These are phyloP conservation scores for Phengaris alcon DNA, from an alignment of 2,888 invertebrate genomes.

Conservation along the genomic window DNA sequence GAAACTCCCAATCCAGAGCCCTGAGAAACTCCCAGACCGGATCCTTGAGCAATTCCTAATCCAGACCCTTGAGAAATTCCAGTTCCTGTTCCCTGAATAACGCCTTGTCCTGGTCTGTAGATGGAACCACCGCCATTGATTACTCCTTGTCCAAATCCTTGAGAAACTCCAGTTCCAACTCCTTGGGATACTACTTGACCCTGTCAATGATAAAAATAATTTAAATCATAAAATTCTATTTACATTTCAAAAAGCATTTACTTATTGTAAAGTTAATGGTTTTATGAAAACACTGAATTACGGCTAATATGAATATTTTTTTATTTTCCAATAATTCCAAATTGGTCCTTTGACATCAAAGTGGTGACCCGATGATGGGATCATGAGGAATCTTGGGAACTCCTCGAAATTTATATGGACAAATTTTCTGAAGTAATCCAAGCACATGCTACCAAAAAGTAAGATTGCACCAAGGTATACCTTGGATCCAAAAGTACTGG, in stretches of 20 bases:
- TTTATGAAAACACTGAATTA: background rate
- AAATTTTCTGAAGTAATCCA: too few species aligned
- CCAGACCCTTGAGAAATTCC: slow-evolving; percentile 37
- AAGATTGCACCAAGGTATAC: too few species aligned
- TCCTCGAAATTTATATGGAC: too few species aligned
- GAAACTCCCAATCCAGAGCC: slow-evolving; percentile 33
- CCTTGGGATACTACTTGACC: slow-evolving; percentile 33
- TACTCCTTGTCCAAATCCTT: slow-evolving; percentile 35
- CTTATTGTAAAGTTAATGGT: background rate
- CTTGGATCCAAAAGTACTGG: too few species aligned
- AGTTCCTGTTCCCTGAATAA: slow-evolving; percentile 32
- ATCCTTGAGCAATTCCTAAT: slow-evolving; percentile 34
- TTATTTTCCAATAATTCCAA: too few species aligned
- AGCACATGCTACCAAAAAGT: too few species aligned
- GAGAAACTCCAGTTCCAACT: slow-evolving; percentile 18
- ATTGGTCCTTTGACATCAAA: too few species aligned
- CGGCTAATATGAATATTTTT: too few species aligned
- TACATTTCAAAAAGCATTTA: background rate
- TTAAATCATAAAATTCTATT: background rate
- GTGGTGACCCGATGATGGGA: too few species aligned
- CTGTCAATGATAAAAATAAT: slow-evolving; percentile 16
- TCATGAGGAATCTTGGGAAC: too few species aligned
- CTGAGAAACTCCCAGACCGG: slow-evolving; percentile 21
- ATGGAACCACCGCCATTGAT: slow-evolving; percentile 28
- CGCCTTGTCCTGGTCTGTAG: slow-evolving; percentile 31